phyloP scores from a whole-genome alignment of 1,140 invertebrate species.

The Euura lappo region DNA sequence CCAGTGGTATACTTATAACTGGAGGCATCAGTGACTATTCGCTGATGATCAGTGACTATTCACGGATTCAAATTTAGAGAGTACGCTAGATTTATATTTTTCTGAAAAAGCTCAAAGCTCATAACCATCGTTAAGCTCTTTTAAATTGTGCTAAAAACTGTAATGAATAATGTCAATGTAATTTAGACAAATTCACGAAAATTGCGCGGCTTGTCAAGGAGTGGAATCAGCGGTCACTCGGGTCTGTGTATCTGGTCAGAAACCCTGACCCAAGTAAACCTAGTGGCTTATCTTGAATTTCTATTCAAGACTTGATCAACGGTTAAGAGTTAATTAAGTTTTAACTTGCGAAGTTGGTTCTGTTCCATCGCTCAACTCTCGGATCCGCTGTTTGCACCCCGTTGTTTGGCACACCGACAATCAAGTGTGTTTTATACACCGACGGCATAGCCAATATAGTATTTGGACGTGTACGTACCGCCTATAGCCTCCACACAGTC shows the following conservation, averaged over 20 bases:
- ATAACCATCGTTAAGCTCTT: too few relatives aligned
- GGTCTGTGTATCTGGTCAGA: too few relatives aligned
- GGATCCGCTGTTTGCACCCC: not conserved
- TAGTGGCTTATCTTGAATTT: not conserved
- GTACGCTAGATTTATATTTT: too few relatives aligned
- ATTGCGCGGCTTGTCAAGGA: conserved; percentile 23
- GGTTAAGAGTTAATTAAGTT: conserved; percentile 7
- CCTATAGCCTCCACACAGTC: not conserved
- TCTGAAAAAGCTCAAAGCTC: too few relatives aligned
- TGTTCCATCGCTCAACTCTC: not conserved
- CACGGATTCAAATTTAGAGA: too few relatives aligned
- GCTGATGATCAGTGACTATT: too few relatives aligned
- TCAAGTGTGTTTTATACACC: not conserved
- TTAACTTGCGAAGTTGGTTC: not conserved
- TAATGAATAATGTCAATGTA: conserved; percentile 27
- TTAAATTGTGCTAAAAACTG: too few relatives aligned
- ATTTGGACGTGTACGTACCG: not conserved
- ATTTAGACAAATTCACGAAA: conserved; percentile 37
- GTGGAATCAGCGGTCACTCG: not conserved
- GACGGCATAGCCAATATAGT: not conserved
- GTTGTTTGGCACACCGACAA: not conserved
- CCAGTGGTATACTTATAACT: too few relatives aligned
- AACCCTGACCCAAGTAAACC: too few relatives aligned
- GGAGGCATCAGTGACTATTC: too few relatives aligned
- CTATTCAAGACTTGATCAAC: conserved; percentile 4